Evolutionary conservation across 37 sponge, comb jelly and placozoan species (phyloP).

Genomic region (Halisarca cf. caerulea): DNA sequence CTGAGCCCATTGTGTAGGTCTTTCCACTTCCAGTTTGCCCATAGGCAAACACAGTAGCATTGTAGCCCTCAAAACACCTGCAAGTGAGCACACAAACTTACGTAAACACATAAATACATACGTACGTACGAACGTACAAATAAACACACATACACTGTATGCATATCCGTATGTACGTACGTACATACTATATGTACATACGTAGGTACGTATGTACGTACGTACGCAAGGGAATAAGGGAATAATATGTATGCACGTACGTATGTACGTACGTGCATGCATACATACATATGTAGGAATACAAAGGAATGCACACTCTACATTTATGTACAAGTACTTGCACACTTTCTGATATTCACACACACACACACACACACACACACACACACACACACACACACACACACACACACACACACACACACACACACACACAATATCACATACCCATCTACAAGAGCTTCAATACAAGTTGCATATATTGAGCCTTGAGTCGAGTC

Average conservation of each 20-base stretch:
- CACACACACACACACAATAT: too few species aligned
- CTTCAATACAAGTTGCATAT: slow-evolving; percentile 66
- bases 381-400: too few species aligned
- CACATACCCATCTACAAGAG: slow-evolving; percentile 83
- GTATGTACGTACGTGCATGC: background rate
- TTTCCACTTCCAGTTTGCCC: slow-evolving; percentile 99
- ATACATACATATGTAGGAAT: background rate
- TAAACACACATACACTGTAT: background rate
- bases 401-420: too few species aligned
- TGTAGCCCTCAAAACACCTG: slow-evolving; percentile 94
- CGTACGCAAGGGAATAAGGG: too few species aligned
- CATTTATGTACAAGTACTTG: too few species aligned
- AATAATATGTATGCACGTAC: background rate
- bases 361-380: too few species aligned
- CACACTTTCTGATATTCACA: too few species aligned
- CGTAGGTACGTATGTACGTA: slow-evolving; percentile 17
- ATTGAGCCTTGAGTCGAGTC: slow-evolving; percentile 58
- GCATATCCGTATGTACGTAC: background rate
- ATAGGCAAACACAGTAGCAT: slow-evolving; percentile 97
- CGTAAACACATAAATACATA: background rate
- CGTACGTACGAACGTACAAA: background rate
- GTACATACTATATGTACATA: background rate
- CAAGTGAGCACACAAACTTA: too few species aligned
- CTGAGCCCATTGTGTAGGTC: slow-evolving; percentile 99
- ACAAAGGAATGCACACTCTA: too few species aligned